Evolutionary conservation across 2,113 vertebrate species (phyloP), one percentile per base, ranked within the genome.

Genomic region (Pachypanchax playfairii): DNA sequence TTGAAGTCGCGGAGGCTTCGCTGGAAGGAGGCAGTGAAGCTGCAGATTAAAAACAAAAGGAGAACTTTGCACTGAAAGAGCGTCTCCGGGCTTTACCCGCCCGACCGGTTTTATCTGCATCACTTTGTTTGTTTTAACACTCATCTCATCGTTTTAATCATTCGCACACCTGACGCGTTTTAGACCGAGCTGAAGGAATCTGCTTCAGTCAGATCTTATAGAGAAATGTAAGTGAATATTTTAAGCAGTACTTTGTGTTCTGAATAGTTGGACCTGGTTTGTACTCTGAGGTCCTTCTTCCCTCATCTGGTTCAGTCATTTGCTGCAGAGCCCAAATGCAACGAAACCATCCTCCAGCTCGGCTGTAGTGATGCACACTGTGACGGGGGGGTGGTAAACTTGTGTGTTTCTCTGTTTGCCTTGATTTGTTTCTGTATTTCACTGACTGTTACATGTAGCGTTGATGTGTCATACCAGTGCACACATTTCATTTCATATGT

Each of bases 381-480:
- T 89, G 87, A 90, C 84, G n/a, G 39, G 25, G 67, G 70, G 68
- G 39, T n/a, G 26, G 70, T 22, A 33, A 43, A 38, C 55, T 54
- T 15, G 47, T 46, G 54, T 52, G 43, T 62, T 66, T 62, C 39
- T 82, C 63, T 72, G 75, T 83, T 75, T 55, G 53, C 78, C 59
- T 51, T 3, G 72, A 73, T 71, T 71, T 75, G 81, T 75, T 86
- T 59, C 51, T 85, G 51, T 86, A 85, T 88, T 88, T 89, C 82
- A 51, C 84, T 87, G 90, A 91, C 93, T 93, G 91, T 93, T 88
- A 80, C 73, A 62, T 87, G 86, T 89, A 86, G 79, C 86, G 87
- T 88, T n/a, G n/a, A n/a, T n/a, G n/a, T 91, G 74, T 89, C 88
- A 59, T 63, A 82, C 73, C 82, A 80, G 80, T 80, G 75, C 81